phyloP scores from a whole-genome alignment of 2,113 vertebrate species.

The Gymnorhina tibicen region DNA sequence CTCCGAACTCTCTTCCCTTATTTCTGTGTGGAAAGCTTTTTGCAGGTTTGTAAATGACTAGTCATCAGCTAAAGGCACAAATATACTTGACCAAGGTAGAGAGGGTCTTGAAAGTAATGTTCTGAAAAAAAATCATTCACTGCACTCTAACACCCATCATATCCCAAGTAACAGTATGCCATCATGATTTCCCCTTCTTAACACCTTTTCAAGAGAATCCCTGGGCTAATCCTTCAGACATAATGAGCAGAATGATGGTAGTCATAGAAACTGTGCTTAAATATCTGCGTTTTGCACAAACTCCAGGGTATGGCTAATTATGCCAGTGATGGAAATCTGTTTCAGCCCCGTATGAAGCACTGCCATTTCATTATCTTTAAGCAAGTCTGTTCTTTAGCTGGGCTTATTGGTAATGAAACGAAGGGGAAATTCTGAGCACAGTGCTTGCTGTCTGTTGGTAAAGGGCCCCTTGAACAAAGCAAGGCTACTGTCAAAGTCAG shows the following conservation, averaged over 20 bases:
- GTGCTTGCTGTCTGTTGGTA: neutral
- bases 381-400: neutral
- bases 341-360: neutral
- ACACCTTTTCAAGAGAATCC: neutral
- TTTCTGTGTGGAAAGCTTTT: neutral
- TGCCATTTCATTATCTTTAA: neutral
- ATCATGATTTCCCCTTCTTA: neutral
- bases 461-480: neutral
- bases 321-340: neutral
- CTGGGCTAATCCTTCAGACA: neutral
- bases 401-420: neutral
- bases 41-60: neutral
- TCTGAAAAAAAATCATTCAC: neutral
- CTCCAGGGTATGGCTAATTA: neutral
- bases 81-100: neutral
- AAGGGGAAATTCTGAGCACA: neutral
- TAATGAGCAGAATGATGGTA: constrained; percentile 24
- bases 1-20: neutral
- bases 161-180: neutral
- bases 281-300: neutral
- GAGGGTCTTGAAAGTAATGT: neutral
- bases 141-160: neutral
- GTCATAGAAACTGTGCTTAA: constrained; percentile 46
- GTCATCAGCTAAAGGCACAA: neutral
- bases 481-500: neutral